Conservation (phyloP, 1,140 invertebrate genomes). For the Drosophila ercepeae region DNA sequence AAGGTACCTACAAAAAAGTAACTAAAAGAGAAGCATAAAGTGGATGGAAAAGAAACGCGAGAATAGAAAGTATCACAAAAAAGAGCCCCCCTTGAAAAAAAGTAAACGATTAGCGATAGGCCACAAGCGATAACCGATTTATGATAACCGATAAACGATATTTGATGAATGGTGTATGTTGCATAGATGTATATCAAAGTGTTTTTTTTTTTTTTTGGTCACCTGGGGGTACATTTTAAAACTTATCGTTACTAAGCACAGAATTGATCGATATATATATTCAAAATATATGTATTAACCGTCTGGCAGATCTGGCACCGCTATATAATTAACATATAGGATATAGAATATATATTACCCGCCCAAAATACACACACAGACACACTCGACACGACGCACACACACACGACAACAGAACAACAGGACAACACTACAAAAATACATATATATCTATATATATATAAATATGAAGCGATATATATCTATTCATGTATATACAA, state of each 20-base stretch:
- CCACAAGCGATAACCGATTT: constrained; percentile 1
- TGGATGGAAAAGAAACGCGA: background rate
- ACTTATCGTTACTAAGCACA: constrained; percentile 49
- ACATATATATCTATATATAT: constrained; percentile 42
- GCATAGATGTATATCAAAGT: constrained; percentile 46
- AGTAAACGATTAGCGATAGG: background rate
- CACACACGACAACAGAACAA: no score
- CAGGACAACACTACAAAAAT: background rate
- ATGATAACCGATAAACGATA: constrained; percentile 35
- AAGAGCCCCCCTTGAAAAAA: background rate
- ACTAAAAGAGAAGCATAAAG: constrained; percentile 44
- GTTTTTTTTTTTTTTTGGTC: constrained; percentile 19
- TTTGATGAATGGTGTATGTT: constrained; percentile 23
- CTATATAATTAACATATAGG: constrained; percentile 49
- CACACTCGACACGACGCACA: constrained; percentile 4
- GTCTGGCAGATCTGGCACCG: constrained; percentile 48
- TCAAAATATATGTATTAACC: constrained; percentile 73
- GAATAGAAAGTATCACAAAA: background rate
- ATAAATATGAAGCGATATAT: constrained; percentile 35
- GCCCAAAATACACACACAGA: background rate
- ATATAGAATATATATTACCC: constrained; percentile 38
- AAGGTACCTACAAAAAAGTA: constrained; percentile 69
- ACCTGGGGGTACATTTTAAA: constrained; percentile 35
- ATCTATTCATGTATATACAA: constrained; percentile 67
- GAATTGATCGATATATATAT: constrained; percentile 69